Conservation (phyloP, 2,113 vertebrate genomes). For the Beaufortia kweichowensis region DNA sequence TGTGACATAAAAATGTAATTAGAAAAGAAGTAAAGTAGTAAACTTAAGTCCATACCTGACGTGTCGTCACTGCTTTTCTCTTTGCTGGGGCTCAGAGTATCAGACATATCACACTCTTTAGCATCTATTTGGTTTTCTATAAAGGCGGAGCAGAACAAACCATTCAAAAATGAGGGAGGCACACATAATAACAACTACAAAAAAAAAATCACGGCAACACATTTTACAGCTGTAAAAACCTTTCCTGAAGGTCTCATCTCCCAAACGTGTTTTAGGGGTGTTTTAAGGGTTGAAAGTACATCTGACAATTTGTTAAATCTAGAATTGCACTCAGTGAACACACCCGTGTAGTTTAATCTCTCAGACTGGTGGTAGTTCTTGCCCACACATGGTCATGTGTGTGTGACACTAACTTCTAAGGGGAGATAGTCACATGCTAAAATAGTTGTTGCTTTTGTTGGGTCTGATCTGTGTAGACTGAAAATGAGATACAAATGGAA, state of each 20-base stretch:
- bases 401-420: constrained; percentile 60
- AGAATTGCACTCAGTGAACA: background rate
- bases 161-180: constrained; percentile 48
- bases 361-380: constrained; percentile 37
- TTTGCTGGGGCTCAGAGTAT: constrained; percentile 98
- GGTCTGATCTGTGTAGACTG: background rate
- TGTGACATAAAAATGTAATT: too few species aligned
- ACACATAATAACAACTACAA: background rate
- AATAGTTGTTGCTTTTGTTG: constrained; percentile 69
- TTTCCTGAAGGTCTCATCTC: too few species aligned
- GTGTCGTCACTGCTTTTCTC: constrained; percentile 97
- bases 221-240: background rate
- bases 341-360: constrained; percentile 18
- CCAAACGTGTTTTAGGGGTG: too few species aligned
- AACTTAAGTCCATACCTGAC: constrained; percentile 76
- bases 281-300: background rate
- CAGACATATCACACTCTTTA: constrained; percentile 95
- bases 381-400: constrained; percentile 67
- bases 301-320: background rate
- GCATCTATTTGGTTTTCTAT: constrained; percentile 87
- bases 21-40: too few species aligned
- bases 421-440: constrained; percentile 60
- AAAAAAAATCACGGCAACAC: background rate
- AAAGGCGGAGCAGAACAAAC: constrained; percentile 55
- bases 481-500: background rate